These are phyloP conservation scores for Marmota flaviventris DNA, from an alignment of 2,113 vertebrate genomes.

Conservation along the genomic window DNA sequence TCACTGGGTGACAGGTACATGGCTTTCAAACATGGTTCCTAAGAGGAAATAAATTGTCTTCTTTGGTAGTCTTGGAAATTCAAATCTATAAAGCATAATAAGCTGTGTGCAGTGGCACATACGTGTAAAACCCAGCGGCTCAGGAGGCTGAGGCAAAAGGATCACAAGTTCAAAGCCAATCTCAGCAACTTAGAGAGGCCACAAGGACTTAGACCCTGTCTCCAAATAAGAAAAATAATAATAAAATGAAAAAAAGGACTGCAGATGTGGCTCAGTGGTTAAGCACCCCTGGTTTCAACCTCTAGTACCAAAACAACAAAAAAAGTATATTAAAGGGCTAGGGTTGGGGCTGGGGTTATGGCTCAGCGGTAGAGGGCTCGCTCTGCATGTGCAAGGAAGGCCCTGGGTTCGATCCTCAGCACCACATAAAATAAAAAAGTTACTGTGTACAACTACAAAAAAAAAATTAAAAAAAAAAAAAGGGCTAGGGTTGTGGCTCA, in stretches of 20 bases:
- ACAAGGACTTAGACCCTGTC: too few relatives aligned
- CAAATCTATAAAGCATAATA: conserved; percentile 34
- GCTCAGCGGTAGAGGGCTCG: neutral
- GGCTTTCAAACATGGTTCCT: neutral
- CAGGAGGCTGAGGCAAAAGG: too few relatives aligned
- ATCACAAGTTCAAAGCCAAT: too few relatives aligned
- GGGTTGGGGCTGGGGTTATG: neutral
- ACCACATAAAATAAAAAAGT: too few relatives aligned
- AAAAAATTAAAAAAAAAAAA: neutral
- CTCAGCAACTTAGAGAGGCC: too few relatives aligned
- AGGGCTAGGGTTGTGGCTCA: neutral
- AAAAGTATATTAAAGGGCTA: neutral
- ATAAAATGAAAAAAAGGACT: too few relatives aligned
- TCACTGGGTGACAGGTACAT: neutral
- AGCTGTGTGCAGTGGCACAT: neutral
- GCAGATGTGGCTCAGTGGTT: too few relatives aligned
- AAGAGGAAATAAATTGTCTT: conserved; percentile 5
- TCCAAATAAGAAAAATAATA: too few relatives aligned
- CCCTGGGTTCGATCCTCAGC: neutral
- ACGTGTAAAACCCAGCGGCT: too few relatives aligned
- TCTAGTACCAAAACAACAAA: neutral
- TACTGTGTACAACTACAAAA: too few relatives aligned
- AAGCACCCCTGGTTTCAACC: neutral
- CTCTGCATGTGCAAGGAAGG: too few relatives aligned
- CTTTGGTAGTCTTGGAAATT: conserved; percentile 19